Conservation (phyloP, 2,113 vertebrate genomes). For the Forbesichthys agassizii region DNA sequence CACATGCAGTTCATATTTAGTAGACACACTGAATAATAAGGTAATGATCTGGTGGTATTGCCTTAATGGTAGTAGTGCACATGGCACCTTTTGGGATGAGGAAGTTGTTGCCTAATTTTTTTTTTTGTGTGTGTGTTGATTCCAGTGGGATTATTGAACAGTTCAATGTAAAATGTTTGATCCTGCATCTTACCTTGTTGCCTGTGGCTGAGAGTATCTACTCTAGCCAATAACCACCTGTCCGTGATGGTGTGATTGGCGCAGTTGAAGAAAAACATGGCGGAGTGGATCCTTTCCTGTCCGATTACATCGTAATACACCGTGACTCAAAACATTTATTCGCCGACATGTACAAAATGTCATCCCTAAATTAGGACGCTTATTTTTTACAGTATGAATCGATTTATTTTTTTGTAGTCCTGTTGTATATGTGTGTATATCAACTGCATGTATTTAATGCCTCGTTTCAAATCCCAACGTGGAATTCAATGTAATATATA, state of each 20-base stretch:
- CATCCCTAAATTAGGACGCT: constrained; percentile 23
- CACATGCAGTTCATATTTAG: constrained; percentile 1
- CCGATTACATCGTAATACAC: not conserved
- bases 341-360: constrained; percentile 13
- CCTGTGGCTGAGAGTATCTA: constrained; percentile 18
- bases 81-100: not conserved
- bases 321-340: constrained; percentile 4
- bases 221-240: not conserved
- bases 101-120: not conserved
- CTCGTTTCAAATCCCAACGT: constrained; percentile 43
- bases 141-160: not conserved
- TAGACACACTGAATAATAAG: not conserved
- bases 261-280: not conserved
- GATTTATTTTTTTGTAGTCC: constrained; percentile 14
- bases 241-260: not conserved
- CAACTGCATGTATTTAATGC: constrained; percentile 54
- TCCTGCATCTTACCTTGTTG: constrained; percentile 27
- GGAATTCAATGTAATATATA: constrained; percentile 26
- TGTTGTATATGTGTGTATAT: constrained; percentile 24
- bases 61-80: not conserved
- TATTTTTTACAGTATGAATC: constrained; percentile 37
- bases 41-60: not conserved
- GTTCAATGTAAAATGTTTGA: constrained; percentile 12
- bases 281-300: constrained; percentile 9
- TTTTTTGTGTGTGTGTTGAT: not conserved